Conservation (phyloP, 2,888 invertebrate genomes). For the Drosophila melanosoma region DNA sequence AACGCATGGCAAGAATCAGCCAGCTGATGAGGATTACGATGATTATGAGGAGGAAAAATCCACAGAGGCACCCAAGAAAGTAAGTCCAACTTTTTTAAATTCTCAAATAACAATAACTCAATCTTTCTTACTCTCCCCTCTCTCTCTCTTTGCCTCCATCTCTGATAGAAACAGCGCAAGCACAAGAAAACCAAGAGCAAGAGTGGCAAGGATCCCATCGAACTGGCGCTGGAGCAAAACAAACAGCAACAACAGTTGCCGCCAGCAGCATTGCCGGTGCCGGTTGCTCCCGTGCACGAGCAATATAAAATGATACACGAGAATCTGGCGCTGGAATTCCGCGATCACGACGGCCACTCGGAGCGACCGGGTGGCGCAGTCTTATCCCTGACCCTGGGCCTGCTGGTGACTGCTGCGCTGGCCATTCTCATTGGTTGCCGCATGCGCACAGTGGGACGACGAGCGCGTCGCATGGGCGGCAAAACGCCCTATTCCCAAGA, state of each 20-base stretch:
- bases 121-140: neutral
- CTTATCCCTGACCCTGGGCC: conserved; percentile 91
- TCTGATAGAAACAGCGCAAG: conserved; percentile 68
- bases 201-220: conserved; percentile 66
- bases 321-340: conserved; percentile 84
- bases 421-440: conserved; percentile 93
- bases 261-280: conserved; percentile 55
- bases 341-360: conserved; percentile 88
- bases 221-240: conserved; percentile 71
- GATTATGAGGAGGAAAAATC: conserved; percentile 80
- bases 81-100: conserved; percentile 6
- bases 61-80: conserved; percentile 83
- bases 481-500: conserved; percentile 95
- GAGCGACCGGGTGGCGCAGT: conserved; percentile 92
- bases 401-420: conserved; percentile 92
- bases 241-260: conserved; percentile 43
- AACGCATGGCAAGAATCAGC: conserved; percentile 48
- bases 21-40: conserved; percentile 76
- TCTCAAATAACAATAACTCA: neutral
- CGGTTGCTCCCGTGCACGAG: conserved; percentile 81
- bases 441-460: conserved; percentile 90
- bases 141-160: neutral
- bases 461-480: conserved; percentile 90
- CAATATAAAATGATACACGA: conserved; percentile 84
- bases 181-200: conserved; percentile 79